Evolutionary conservation across 1,140 invertebrate species (phyloP).

Genomic region (Pemphigus obesinymphae): DNA sequence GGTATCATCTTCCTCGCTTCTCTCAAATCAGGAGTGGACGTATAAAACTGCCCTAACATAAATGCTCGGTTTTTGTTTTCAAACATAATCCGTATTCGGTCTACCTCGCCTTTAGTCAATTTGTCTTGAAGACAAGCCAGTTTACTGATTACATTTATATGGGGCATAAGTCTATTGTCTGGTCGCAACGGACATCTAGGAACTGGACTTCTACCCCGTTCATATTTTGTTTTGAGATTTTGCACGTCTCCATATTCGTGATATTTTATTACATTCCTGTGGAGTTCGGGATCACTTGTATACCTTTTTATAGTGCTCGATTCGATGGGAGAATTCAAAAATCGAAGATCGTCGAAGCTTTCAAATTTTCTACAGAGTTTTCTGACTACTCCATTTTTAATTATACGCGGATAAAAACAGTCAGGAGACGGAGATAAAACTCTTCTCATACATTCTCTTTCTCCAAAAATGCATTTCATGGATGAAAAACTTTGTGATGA

Average conservation of each 20-base stretch:
- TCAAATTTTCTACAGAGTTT: slow-evolving; percentile 71
- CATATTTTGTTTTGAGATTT: slow-evolving; percentile 53
- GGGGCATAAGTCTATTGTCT: slow-evolving; percentile 73
- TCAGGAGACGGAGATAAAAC: slow-evolving; percentile 42
- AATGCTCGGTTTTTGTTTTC: slow-evolving; percentile 52
- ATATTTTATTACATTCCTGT: slow-evolving; percentile 52
- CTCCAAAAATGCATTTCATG: slow-evolving; percentile 73
- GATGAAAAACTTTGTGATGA: slow-evolving; percentile 62
- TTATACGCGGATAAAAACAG: slow-evolving; percentile 56
- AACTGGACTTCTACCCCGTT: slow-evolving; percentile 58
- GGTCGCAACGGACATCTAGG: slow-evolving; percentile 59
- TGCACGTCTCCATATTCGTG: slow-evolving; percentile 61
- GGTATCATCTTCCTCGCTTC: slow-evolving; percentile 71
- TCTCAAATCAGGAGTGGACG: slow-evolving; percentile 71
- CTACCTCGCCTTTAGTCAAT: slow-evolving; percentile 56
- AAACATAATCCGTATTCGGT: slow-evolving; percentile 65
- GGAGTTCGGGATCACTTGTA: slow-evolving; percentile 71
- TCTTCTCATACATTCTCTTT: slow-evolving; percentile 53
- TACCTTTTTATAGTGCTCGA: slow-evolving; percentile 55
- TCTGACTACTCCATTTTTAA: slow-evolving; percentile 68
- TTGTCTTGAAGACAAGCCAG: slow-evolving; percentile 60
- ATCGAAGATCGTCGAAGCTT: slow-evolving; percentile 54
- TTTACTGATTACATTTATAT: slow-evolving; percentile 82
- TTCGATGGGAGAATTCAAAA: not conserved
- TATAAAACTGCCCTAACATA: slow-evolving; percentile 69